Percentiles rank a stretch among this genome's conserved stretches.
Conservation (phyloP, 2,113 vertebrate genomes). For the Anolis carolinensis region DNA sequence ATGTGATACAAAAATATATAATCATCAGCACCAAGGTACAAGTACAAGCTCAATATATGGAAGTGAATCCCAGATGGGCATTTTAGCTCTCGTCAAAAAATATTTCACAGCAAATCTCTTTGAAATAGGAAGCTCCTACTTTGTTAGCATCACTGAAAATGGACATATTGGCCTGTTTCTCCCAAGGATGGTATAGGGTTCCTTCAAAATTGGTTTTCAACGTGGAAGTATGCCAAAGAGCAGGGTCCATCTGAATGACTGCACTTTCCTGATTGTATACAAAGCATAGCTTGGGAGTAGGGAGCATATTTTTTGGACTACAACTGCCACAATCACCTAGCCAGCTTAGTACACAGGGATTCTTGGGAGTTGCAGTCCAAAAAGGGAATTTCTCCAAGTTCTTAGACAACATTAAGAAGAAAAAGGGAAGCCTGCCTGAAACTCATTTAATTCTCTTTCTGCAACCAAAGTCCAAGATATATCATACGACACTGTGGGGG, state of each 20-base stretch:
- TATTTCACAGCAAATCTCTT: not conserved
- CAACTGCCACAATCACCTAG: too few species aligned
- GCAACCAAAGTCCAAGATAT: not conserved
- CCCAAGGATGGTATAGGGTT: not conserved
- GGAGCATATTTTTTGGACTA: not conserved
- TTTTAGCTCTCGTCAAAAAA: slow-evolving; percentile 2
- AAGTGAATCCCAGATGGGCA: not conserved
- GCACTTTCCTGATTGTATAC: not conserved
- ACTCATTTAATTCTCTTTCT: not conserved
- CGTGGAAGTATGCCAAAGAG: not conserved
- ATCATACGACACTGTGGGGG: not conserved
- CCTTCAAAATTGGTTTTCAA: not conserved
- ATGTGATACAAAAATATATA: not conserved
- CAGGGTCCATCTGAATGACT: not conserved
- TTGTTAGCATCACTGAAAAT: not conserved
- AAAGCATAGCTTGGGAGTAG: not conserved
- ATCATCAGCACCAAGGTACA: not conserved
- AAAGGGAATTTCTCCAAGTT: too few species aligned
- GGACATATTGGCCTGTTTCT: not conserved
- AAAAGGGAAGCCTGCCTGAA: too few species aligned
- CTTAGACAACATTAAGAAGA: not conserved
- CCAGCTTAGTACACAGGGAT: too few species aligned
- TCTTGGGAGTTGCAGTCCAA: too few species aligned
- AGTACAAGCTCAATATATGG: not conserved
- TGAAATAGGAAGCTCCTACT: not conserved